Evolutionary conservation across 1,140 invertebrate species (phyloP), one percentile per base, ranked within the genome.

Genomic region (Drosophila ercepeae): DNA sequence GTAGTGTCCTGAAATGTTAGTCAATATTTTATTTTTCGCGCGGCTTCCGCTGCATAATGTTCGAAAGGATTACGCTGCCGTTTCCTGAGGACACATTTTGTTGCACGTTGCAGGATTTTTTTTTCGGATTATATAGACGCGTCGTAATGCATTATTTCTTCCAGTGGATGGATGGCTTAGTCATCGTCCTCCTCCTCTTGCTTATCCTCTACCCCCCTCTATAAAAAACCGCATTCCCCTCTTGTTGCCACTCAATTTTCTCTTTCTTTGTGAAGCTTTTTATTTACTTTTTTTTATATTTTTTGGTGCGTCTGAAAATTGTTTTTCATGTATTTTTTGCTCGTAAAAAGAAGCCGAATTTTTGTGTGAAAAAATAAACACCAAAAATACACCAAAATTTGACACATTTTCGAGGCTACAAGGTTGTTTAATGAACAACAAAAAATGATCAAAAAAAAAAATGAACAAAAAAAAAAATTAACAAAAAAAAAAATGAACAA

Each of bases 121-220:
- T 77, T 51, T 53, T 34, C 67, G 68, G 68, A 55, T 59, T 59
- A 73, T 78, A 58, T 13, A 39, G 52, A 21, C 29, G 25, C 7
- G 46, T 8, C 4, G 45, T 50, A 49, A 67, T 52, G 63, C 63
- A 67, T 67, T 67, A 55, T 41, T 63, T 34, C 42, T 67, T 6
- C n/a, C 8, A 18, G 27, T 50, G 48, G 23, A 49, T 29, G 46
- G 13, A 49, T 29, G 46, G 13, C 58, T 67, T 51, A 67, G 58
- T 63, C 58, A 63, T 67, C 34, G 63, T 9, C 14, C 61, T 21
- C 32, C 23, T 11, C 44, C 36, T 32, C n/a, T n/a, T n/a, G n/a
- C n/a, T n/a, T n/a, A n/a, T n/a, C n/a, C n/a, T n/a, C n/a, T n/a
- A n/a, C n/a, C n/a, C n/a, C n/a, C n/a, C n/a, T n/a, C n/a, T n/a